Percentiles rank a stretch among this genome's conserved stretches.
Evolutionary conservation across 2,888 invertebrate genomes (phyloP).

Genomic region (Acheta domesticus): DNA sequence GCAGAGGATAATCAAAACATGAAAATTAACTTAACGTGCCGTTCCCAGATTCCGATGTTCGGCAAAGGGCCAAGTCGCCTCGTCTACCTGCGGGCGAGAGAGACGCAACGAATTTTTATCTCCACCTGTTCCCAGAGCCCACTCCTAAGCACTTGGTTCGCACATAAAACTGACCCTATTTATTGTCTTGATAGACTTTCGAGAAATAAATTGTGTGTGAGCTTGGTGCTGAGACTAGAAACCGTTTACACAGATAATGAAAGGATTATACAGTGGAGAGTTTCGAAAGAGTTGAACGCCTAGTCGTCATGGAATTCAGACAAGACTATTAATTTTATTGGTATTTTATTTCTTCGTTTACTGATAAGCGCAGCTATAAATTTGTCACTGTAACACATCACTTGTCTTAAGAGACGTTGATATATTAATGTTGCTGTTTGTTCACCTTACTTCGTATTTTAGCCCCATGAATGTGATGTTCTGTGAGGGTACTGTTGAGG

Average conservation of each 20-base stretch:
- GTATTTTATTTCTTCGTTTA: not conserved
- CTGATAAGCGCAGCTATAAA: not conserved
- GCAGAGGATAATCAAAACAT: too few relatives aligned
- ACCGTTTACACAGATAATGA: not conserved
- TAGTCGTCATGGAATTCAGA: not conserved
- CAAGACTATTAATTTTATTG: not conserved
- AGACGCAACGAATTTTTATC: not conserved
- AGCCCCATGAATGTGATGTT: not conserved
- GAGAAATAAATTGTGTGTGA: not conserved
- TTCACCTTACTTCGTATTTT: not conserved
- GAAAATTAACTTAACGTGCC: too few relatives aligned
- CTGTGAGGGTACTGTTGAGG: not conserved
- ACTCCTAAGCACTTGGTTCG: not conserved
- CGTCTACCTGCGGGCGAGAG: not conserved
- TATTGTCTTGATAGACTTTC: not conserved
- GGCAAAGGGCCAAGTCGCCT: not conserved
- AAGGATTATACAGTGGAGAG: not conserved
- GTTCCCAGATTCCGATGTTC: not conserved
- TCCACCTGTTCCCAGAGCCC: not conserved
- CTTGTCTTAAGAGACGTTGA: not conserved
- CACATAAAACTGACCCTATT: not conserved
- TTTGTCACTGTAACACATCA: not conserved
- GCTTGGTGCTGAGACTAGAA: not conserved
- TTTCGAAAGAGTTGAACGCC: not conserved
- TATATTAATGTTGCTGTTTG: not conserved